Evolutionary conservation across 1,140 invertebrate genomes (phyloP), one percentile per base, ranked within the genome.

Genomic region (Drosophila ananassae): DNA sequence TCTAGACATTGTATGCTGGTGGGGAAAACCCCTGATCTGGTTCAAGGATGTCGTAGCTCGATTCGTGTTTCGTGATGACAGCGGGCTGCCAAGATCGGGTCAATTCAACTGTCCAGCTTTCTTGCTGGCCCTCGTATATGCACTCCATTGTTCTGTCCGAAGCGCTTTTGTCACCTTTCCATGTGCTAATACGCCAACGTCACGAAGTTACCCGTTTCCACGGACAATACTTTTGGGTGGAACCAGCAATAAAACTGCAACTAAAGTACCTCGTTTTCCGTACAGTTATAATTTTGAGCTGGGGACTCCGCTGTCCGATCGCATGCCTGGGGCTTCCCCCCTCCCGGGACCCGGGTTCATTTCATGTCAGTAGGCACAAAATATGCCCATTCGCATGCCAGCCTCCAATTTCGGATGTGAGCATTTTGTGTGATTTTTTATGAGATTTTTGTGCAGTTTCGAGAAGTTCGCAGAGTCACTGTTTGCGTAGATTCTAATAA

Each of bases 141-240:
- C 61, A 79, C 25, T 39, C 44, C 61, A 79, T 73, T 79, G 63
- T 79, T 79, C 75, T 68, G 60, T 34, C 17, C 28, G 30, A 22
- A 21, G 53, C 32, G 55, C 55, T 67, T 79, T 80, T 80, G 58
- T 76, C 77, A 69, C 77, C 77, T 71, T 37, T 39, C 7, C 51
- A 61, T 56, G 76, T 78, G 75, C 48, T 60, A 73, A 78, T 48
- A 57, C 22, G 75, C 21, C 59, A 55, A 13, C 60, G 71, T 66
- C 72, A 63, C 25, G 30, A 7, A 50, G 41, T 21, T n/a, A 47
- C 7, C 22, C 21, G 21, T n/a, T 46, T 22, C 30, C 51, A 37
- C 30, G 37, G 41, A 69, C 44, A 71, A 69, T 56, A 50, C n/a
- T 54, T 17, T 12, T 37, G 10, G 51, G 25, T 37, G 39, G 59